Evolutionary conservation across 35 echinoderm and acorn worm genomes (phyloP).

Genomic region (Diadema setosum): DNA sequence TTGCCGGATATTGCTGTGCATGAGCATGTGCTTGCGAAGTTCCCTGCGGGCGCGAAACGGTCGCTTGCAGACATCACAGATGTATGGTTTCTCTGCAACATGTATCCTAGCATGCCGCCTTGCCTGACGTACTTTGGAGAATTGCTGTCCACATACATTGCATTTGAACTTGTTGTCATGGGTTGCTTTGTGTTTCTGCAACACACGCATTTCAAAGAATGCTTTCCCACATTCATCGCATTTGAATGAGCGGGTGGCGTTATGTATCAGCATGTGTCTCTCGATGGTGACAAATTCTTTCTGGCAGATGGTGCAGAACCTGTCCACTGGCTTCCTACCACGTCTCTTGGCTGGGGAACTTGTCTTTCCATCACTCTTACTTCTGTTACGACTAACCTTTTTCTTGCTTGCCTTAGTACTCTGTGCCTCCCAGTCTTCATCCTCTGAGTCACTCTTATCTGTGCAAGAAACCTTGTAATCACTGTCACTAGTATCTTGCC

Average conservation of each 20-base stretch:
- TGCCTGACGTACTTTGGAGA: neutral
- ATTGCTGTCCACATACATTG: neutral
- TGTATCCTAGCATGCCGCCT: neutral
- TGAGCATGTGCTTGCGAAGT: neutral
- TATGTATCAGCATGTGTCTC: neutral
- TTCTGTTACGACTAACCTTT: no score
- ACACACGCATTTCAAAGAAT: neutral
- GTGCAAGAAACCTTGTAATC: no score
- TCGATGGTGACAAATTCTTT: neutral
- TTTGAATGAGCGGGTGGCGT: neutral
- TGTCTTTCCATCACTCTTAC: no score
- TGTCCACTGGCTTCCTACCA: neutral
- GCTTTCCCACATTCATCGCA: neutral
- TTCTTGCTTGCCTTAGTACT: no score
- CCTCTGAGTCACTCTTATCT: no score
- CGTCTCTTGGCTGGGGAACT: no score
- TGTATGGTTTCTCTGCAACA: neutral
- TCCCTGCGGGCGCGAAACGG: neutral
- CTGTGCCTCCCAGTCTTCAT: no score
- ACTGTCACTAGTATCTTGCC: no score
- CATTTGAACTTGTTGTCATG: neutral
- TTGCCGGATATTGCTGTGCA: neutral
- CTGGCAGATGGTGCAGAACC: neutral
- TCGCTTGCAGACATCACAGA: neutral
- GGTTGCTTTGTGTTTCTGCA: neutral